These are phyloP conservation scores for Blastobasis adustella DNA, from an alignment of 2,888 invertebrate species.

Conservation along the genomic window DNA sequence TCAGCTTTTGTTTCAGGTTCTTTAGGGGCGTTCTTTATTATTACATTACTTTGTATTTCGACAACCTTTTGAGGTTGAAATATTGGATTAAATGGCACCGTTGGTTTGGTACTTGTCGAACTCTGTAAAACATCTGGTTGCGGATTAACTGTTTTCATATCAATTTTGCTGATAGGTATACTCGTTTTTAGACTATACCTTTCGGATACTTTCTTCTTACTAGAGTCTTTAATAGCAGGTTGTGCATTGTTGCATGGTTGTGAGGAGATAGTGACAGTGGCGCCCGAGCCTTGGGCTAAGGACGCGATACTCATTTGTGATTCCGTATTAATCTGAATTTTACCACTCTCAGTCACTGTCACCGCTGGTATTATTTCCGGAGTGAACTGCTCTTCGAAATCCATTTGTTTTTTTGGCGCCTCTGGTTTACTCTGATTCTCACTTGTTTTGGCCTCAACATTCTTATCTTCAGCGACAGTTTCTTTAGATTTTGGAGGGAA, in stretches of 20 bases:
- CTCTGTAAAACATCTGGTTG: slow-evolving; percentile 36
- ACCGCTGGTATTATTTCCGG: slow-evolving; percentile 45
- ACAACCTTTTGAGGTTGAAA: slow-evolving; percentile 31
- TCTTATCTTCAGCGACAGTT: slow-evolving; percentile 17
- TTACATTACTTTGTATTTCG: slow-evolving; percentile 61
- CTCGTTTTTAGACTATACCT: slow-evolving; percentile 64
- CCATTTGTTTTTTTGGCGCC: slow-evolving; percentile 33
- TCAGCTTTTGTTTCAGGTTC: slow-evolving; percentile 31
- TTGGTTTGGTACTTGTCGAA: slow-evolving; percentile 21
- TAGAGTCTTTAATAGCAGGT: slow-evolving; percentile 10
- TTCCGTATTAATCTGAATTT: slow-evolving; percentile 24
- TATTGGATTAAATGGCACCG: slow-evolving; percentile 29
- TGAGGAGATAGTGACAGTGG: slow-evolving; percentile 37
- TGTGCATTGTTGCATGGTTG: slow-evolving; percentile 28
- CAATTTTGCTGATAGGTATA: slow-evolving; percentile 66
- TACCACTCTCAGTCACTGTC: slow-evolving; percentile 25
- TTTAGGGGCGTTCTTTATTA: slow-evolving; percentile 49
- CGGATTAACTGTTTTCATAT: slow-evolving; percentile 56
- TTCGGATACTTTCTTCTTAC: slow-evolving; percentile 44
- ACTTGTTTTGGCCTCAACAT: slow-evolving; percentile 19
- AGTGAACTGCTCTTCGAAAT: slow-evolving; percentile 58
- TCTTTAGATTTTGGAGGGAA: slow-evolving; percentile 25
- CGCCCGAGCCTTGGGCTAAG: slow-evolving; percentile 46
- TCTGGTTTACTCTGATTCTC: slow-evolving; percentile 19
- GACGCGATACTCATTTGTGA: slow-evolving; percentile 52